Conservation (phyloP, 2,888 invertebrate genomes). For the Nudaria mundana region DNA sequence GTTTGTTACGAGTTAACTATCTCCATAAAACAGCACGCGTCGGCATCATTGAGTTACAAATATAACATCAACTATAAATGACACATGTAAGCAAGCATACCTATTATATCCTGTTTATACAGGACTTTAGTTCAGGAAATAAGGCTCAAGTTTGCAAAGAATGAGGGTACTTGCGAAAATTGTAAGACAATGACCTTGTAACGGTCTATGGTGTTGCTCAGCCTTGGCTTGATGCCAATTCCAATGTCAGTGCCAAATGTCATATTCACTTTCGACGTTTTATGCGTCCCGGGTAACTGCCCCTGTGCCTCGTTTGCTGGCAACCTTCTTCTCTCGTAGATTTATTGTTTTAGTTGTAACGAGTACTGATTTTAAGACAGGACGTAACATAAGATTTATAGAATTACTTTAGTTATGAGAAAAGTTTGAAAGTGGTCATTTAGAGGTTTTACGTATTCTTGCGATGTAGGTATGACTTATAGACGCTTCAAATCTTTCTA, state of each 20-base stretch:
- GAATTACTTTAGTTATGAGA: too few relatives aligned
- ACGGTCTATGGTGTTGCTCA: slow-evolving; percentile 41
- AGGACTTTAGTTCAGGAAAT: neutral
- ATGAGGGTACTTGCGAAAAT: slow-evolving; percentile 7
- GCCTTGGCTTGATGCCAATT: slow-evolving; percentile 51
- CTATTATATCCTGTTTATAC: slow-evolving; percentile 33
- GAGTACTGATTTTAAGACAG: neutral
- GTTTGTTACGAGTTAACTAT: neutral
- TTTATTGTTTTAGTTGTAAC: slow-evolving; percentile 3
- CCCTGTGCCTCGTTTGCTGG: slow-evolving; percentile 5
- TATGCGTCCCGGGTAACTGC: slow-evolving; percentile 12
- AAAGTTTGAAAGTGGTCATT: too few relatives aligned
- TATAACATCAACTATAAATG: slow-evolving; percentile 33
- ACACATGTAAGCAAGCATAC: slow-evolving; percentile 31
- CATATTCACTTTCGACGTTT: slow-evolving; percentile 42
- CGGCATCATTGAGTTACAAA: slow-evolving; percentile 14
- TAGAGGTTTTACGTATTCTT: too few relatives aligned
- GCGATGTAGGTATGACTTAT: too few relatives aligned
- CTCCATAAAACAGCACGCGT: slow-evolving; percentile 13
- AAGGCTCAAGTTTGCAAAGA: slow-evolving; percentile 10
- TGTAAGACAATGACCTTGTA: slow-evolving; percentile 44
- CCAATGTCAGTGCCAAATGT: slow-evolving; percentile 63
- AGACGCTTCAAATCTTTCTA: too few relatives aligned
- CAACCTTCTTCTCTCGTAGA: neutral
- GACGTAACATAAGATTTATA: neutral